These are phyloP conservation scores for Drosophila suboccidentalis DNA, from an alignment of 2,888 invertebrate species.

Conservation along the genomic window DNA sequence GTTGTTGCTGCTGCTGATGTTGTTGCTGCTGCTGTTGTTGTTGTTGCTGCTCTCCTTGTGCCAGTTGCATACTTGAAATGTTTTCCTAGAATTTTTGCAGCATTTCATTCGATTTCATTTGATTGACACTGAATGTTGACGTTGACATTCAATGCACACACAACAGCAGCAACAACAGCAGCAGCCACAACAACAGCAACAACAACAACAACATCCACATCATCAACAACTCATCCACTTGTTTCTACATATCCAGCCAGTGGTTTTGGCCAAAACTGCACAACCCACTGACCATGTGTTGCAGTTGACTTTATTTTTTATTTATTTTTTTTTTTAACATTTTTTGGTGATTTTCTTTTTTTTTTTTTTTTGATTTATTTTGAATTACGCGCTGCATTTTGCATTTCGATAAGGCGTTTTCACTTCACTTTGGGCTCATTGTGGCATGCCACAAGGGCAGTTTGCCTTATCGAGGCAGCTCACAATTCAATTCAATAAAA, in stretches of 20 bases:
- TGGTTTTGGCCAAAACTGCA: slow-evolving; percentile 72
- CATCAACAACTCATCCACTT: slow-evolving; percentile 40
- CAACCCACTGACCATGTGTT: slow-evolving; percentile 72
- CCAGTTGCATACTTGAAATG: slow-evolving; percentile 67
- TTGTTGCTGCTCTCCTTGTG: slow-evolving; percentile 63
- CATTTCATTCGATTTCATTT: slow-evolving; percentile 61
- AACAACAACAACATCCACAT: slow-evolving; percentile 1
- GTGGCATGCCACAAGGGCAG: slow-evolving; percentile 29
- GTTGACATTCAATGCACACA: slow-evolving; percentile 67
- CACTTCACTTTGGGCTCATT: slow-evolving; percentile 22
- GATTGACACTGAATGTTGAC: slow-evolving; percentile 73
- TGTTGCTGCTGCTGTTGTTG: slow-evolving; percentile 10
- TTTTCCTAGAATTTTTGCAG: slow-evolving; percentile 74
- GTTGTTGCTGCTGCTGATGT: background rate
- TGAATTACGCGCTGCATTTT: slow-evolving; percentile 23
- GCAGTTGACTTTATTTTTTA: slow-evolving; percentile 33
- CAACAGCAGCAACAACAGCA: slow-evolving; percentile 2
- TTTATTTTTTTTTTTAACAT: slow-evolving; percentile 17
- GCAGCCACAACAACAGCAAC: slow-evolving; percentile 9
- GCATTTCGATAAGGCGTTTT: slow-evolving; percentile 50
- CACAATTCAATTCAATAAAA: background rate
- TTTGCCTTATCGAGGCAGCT: slow-evolving; percentile 29
- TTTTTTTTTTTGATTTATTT: slow-evolving; percentile 29
- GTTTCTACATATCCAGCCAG: slow-evolving; percentile 65
- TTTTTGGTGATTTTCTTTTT: slow-evolving; percentile 33